Base-by-base conservation (phyloP, 2,797 vertebrate species). In the Monodelphis domestica region DNA sequence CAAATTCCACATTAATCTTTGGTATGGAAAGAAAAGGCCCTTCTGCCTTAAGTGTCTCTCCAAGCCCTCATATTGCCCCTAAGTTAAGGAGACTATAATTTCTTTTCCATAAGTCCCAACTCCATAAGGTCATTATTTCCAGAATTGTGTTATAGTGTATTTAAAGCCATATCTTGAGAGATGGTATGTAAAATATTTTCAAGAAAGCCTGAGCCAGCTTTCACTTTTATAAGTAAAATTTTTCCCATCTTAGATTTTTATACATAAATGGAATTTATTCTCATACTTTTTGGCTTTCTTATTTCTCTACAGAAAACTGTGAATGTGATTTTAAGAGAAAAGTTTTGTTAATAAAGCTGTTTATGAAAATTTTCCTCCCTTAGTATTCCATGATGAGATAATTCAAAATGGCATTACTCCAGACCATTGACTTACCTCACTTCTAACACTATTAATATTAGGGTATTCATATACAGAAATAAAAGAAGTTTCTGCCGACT, bases 131-230 rank as follows among this genome's bases (percentile, higher is more conserved):
- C 54, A 92, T 96, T 95, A 93, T 96, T 94, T n/a, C 50, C 89
- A 59, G 89, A 96, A 84, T 93, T 95, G 84, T 56, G 29, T 94
- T 94, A 91, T 4, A 89, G 53, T 91, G 54, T 94, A 38, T 89
- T 96, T 95, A 94, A 95, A 95, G 38, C 56, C 57, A 94, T 28
- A 91, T 94, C 92, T 95, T 57, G 50, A 93, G n/a, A 87, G 33
- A 93, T 21, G 70, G 30, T 53, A 56, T 92, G 87, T 59, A 56
- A 90, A 94, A 57, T 14, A 1, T 53, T 91, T 92, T 94, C 91
- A 95, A 51, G 91, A 57, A 95, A 38, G 94, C 55, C 45, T 96
- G 95, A 94, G 91, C 57, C 90, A 93, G 70, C 29, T 95, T 97
- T 93, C 92, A 70, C 45, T 95, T 95, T 91, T 90, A 84, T 54